Conservation (phyloP, 2,888 invertebrate genomes). For the Thymelicus lineola region DNA sequence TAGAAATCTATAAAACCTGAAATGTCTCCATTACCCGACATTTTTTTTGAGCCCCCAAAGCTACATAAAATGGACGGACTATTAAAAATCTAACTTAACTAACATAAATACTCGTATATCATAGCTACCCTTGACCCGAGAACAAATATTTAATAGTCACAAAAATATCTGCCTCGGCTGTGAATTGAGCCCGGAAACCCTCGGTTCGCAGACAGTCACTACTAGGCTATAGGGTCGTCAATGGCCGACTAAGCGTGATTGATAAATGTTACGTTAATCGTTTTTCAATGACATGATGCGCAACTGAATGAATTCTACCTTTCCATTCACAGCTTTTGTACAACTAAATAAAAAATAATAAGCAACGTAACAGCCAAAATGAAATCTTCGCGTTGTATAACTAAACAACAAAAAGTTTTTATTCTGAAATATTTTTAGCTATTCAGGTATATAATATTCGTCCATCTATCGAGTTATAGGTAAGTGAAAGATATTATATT, state of each 20-base stretch:
- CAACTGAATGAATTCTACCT: conserved; percentile 2
- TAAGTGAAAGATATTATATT: background rate
- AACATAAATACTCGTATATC: too few relatives aligned
- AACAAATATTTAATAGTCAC: too few relatives aligned
- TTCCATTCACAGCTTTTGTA: conserved; percentile 3
- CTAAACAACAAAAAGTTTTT: background rate
- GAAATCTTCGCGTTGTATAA: conserved; percentile 4
- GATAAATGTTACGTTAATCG: background rate
- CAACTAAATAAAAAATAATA: background rate
- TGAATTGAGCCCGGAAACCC: too few relatives aligned
- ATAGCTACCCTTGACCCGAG: too few relatives aligned
- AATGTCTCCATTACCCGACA: too few relatives aligned
- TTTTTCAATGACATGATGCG: conserved; percentile 2
- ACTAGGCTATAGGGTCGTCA: background rate
- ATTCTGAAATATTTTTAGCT: background rate
- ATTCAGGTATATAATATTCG: background rate
- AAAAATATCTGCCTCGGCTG: too few relatives aligned
- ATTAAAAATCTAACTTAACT: too few relatives aligned
- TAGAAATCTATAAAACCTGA: too few relatives aligned
- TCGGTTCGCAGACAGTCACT: too few relatives aligned
- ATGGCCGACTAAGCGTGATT: background rate
- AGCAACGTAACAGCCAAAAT: background rate
- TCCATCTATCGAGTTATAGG: background rate
- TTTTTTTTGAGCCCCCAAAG: too few relatives aligned
- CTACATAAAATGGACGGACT: too few relatives aligned